Evolutionary conservation across 2,888 invertebrate species (phyloP), one percentile per base, ranked within the genome.

Genomic region (Netelia inedita): DNA sequence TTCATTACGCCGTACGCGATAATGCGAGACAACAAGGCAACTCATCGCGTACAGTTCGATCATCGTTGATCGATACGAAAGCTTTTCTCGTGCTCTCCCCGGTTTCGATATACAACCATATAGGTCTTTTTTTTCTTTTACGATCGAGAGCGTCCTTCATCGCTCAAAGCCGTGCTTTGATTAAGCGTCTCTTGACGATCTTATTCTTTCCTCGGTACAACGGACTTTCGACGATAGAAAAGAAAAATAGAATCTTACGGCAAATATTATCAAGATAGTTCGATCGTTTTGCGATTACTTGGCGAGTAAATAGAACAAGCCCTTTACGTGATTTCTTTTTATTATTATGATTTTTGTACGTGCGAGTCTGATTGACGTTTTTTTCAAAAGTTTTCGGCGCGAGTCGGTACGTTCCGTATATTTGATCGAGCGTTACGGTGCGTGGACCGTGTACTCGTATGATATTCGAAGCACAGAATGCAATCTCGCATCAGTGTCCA

Each of bases 71-170:
- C 75, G 55, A 66, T 66, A 23, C 14, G 21, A 41, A 61, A 75
- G 35, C 55, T 23, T 61, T 61, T 57, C 75, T 11, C 57, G 41
- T 41, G 46, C 11, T n/a, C 41, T 21, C 55, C n/a, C 19, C 28
- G 16, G 43, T 41, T 23, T 75, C 75, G 66, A 35, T 16, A 50
- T 35, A 65, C 65, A 19, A 61, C 61, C 16, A 5, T 59, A 61
- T 35, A 35, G 35, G 8, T 35, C 35, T 35, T 35, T 35, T 10
- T 14, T 46, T 46, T 19, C 5, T 65, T 75, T 75, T 75, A 75
- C 75, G 75, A 75, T 65, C 75, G 55, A 53, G 41, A 28, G 3
- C 75, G 65, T 35, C 75, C 50, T 75, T 75, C 75, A 75, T 75
- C 35, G 65, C 65, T 28, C 73, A 61, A 23, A 19, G 57, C 11